Evolutionary conservation across 2,888 invertebrate genomes (phyloP).

Genomic region (Achlya flavicornis): DNA sequence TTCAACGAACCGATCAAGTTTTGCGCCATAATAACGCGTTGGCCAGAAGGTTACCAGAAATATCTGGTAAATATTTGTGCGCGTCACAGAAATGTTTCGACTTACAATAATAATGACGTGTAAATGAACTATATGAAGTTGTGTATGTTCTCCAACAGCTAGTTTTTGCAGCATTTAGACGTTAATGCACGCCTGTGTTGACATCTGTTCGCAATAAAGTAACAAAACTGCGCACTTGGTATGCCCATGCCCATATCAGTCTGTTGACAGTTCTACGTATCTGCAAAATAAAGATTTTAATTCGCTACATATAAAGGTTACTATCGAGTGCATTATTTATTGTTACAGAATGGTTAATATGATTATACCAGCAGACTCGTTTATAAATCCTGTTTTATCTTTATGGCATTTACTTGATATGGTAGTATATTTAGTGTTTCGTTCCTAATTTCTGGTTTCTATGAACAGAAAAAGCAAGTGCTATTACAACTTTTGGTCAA

Average conservation of each 20-base stretch:
- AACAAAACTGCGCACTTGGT: conserved; percentile 12
- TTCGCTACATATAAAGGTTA: background rate
- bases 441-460: conserved; percentile 2
- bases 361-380: conserved; percentile 5
- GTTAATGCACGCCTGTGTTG: conserved; percentile 31
- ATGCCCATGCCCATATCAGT: conserved; percentile 5
- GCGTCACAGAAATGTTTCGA: conserved; percentile 38
- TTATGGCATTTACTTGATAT: background rate
- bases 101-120: conserved; percentile 45
- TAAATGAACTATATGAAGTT: conserved; percentile 23
- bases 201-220: conserved; percentile 25
- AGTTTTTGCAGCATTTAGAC: conserved; percentile 26
- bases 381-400: conserved; percentile 1
- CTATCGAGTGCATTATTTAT: conserved; percentile 1
- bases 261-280: conserved; percentile 4
- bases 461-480: background rate
- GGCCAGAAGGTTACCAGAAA: conserved; percentile 56
- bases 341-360: conserved; percentile 3
- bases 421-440: background rate
- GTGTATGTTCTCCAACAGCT: conserved; percentile 16
- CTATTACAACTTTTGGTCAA: background rate
- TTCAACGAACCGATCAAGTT: conserved; percentile 56
- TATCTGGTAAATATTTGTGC: conserved; percentile 65
- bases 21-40: conserved; percentile 45
- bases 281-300: conserved; percentile 4